A percentile compares a stretch with the other conserved stretches of the same genome.
phyloP scores from a whole-genome alignment of 1,140 invertebrate species.

The Portunus trituberculatus region DNA sequence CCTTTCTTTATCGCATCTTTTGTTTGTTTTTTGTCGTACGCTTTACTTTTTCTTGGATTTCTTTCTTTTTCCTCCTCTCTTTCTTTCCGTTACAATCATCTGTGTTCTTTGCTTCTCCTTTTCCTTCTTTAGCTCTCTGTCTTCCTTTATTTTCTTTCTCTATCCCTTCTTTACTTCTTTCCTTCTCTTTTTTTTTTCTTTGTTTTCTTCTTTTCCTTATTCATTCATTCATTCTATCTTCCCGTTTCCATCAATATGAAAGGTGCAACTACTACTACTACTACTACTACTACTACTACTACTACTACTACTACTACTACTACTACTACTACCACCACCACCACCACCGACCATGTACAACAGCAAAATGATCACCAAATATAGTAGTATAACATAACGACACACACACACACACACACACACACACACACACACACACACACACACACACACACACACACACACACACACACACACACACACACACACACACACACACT shows the following conservation, averaged over 20 bases:
- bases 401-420: no score
- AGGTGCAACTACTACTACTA: not conserved
- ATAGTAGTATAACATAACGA: no score
- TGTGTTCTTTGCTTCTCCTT: not conserved
- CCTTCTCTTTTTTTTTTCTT: no score
- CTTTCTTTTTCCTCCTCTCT: not conserved
- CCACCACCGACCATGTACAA: no score
- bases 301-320: conserved; percentile 1
- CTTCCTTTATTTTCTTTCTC: no score
- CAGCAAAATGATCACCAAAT: no score
- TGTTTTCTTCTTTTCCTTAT: not conserved
- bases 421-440: no score
- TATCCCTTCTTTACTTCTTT: not conserved
- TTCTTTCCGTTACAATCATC: not conserved
- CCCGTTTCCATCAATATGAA: no score
- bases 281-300: conserved; percentile 22
- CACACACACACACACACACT: not conserved
- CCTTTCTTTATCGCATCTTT: no score
- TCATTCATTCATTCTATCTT: not conserved
- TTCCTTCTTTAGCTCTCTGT: no score
- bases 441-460: not conserved
- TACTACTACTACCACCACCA: not conserved
- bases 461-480: conserved; percentile 7
- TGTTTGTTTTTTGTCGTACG: no score
- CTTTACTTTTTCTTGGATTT: no score